These are phyloP conservation scores for Trematocara nigrifrons DNA, from an alignment of 2,113 vertebrate species.

Conservation along the genomic window DNA sequence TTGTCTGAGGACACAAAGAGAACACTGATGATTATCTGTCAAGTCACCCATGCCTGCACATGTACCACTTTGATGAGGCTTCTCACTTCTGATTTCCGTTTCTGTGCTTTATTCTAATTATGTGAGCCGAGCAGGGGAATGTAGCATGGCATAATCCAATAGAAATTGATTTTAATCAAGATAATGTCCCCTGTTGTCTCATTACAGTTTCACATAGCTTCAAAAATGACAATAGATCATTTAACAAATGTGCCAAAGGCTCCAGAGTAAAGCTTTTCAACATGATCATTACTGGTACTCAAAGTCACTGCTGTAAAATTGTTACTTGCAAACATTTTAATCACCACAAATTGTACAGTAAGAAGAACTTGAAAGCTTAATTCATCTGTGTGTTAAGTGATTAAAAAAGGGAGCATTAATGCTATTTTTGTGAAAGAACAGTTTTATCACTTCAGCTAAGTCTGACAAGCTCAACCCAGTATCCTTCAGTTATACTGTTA, in stretches of 20 bases:
- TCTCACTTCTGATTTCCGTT: slow-evolving; percentile 9
- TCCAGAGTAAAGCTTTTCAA: not conserved
- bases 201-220: slow-evolving; percentile 38
- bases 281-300: not conserved
- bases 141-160: slow-evolving; percentile 45
- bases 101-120: slow-evolving; percentile 9
- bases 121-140: slow-evolving; percentile 7
- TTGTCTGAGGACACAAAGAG: not conserved
- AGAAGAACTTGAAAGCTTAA: not conserved
- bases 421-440: not conserved
- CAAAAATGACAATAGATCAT: slow-evolving; percentile 44
- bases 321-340: not conserved
- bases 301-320: not conserved
- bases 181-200: slow-evolving; percentile 59
- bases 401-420: not conserved
- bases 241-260: slow-evolving; percentile 36
- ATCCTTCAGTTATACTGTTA: not conserved
- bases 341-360: not conserved
- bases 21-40: not conserved
- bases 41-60: not conserved
- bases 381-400: not conserved
- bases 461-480: not conserved
- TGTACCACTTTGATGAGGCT: not conserved
- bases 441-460: not conserved
- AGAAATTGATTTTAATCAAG: slow-evolving; percentile 71